Percentiles rank a stretch among this genome's conserved stretches.
Evolutionary conservation across 2,113 vertebrate genomes (phyloP).

Genomic region (Brachyhypopomus gauderio): DNA sequence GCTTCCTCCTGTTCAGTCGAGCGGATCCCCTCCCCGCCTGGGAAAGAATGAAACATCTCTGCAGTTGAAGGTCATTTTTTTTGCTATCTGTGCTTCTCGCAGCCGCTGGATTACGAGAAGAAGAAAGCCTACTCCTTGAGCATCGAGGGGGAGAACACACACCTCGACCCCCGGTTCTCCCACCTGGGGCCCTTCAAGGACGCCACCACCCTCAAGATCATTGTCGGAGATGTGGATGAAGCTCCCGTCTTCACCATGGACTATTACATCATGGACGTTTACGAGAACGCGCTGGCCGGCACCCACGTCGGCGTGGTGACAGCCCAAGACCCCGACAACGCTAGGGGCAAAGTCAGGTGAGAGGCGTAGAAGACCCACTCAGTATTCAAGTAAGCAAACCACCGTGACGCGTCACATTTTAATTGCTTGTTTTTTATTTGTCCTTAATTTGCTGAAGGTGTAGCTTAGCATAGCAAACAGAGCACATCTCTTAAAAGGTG

Average conservation of each 20-base stretch:
- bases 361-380: neutral
- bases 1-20: slow-evolving; percentile 6
- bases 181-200: slow-evolving; percentile 95
- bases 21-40: neutral
- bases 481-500: neutral
- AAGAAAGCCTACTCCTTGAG: slow-evolving; percentile 93
- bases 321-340: slow-evolving; percentile 92
- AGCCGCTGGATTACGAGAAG: slow-evolving; percentile 96
- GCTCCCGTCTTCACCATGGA: slow-evolving; percentile 89
- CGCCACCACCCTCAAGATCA: slow-evolving; percentile 87
- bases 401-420: neutral
- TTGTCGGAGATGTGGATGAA: slow-evolving; percentile 93
- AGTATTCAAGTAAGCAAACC: neutral
- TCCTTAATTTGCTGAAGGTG: neutral
- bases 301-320: slow-evolving; percentile 87
- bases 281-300: slow-evolving; percentile 85
- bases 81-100: slow-evolving; percentile 48
- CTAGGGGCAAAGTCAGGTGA: slow-evolving; percentile 89
- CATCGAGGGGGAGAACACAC: slow-evolving; percentile 93
- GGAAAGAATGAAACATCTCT: neutral
- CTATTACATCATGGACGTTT: slow-evolving; percentile 92
- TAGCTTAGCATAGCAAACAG: neutral
- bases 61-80: neutral
- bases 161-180: slow-evolving; percentile 89
- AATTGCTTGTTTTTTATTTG: neutral